These are phyloP conservation scores for Pissodes strobi DNA, from an alignment of 1,140 invertebrate species.

Conservation along the genomic window DNA sequence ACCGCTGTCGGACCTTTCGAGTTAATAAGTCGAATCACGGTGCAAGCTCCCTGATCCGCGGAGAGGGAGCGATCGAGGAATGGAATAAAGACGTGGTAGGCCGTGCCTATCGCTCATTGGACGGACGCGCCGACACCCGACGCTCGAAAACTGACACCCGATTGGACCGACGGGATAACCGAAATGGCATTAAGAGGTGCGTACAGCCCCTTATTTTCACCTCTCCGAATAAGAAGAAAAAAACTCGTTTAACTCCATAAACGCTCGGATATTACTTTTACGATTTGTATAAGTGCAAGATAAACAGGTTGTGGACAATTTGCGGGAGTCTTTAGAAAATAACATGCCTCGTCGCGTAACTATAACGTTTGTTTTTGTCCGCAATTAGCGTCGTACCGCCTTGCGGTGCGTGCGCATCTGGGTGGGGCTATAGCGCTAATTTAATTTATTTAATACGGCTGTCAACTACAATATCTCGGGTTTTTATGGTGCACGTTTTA, in stretches of 20 bases:
- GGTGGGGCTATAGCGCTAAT: conserved; percentile 27
- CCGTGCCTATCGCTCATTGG: conserved; percentile 25
- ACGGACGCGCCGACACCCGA: background rate
- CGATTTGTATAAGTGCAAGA: conserved; percentile 48
- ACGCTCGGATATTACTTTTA: conserved; percentile 50
- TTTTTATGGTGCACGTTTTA: conserved; percentile 33
- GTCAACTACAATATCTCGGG: conserved; percentile 29
- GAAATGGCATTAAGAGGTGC: conserved; percentile 43
- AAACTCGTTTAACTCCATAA: conserved; percentile 48
- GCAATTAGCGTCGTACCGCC: conserved; percentile 40
- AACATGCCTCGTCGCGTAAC: conserved; percentile 44
- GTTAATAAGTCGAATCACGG: conserved; percentile 49
- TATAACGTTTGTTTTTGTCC: conserved; percentile 40
- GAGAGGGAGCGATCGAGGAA: conserved; percentile 36
- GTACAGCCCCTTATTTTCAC: conserved; percentile 42
- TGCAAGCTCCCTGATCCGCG: conserved; percentile 13
- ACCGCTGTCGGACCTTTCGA: conserved; percentile 50
- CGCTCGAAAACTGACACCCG: background rate
- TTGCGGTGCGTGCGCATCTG: conserved; percentile 41
- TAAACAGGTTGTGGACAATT: conserved; percentile 46
- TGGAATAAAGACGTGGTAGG: conserved; percentile 22
- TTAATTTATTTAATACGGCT: conserved; percentile 36
- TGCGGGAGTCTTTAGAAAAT: conserved; percentile 43
- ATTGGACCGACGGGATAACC: conserved; percentile 40
- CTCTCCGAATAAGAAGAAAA: conserved; percentile 32